Evolutionary conservation across 2,888 invertebrate species (phyloP).

Genomic region (Drosophila acutilabella): DNA sequence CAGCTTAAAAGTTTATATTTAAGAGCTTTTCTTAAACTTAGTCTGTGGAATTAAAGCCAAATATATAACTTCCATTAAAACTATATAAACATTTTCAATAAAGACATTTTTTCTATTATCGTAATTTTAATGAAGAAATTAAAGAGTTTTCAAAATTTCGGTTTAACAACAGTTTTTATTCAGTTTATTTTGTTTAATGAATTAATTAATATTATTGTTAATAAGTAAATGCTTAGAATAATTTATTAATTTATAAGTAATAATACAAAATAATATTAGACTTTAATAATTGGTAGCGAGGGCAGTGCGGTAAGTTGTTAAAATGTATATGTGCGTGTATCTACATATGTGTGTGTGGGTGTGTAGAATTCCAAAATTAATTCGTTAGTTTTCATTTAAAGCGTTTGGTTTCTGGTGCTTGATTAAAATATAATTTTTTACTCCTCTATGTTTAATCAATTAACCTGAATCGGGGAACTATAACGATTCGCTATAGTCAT

Average conservation of each 20-base stretch:
- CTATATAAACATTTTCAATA: constrained; percentile 72
- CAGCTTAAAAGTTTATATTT: constrained; percentile 56
- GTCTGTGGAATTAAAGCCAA: constrained; percentile 67
- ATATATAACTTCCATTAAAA: constrained; percentile 76
- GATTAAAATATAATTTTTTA: too few relatives aligned
- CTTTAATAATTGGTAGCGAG: constrained; percentile 36
- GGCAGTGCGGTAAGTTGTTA: constrained; percentile 19
- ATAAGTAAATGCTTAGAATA: constrained; percentile 46
- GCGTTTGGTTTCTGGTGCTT: too few relatives aligned
- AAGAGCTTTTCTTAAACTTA: constrained; percentile 59
- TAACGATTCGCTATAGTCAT: neutral
- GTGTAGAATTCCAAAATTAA: neutral
- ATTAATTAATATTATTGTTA: constrained; percentile 12
- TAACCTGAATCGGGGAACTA: neutral
- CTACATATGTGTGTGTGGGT: constrained; percentile 9
- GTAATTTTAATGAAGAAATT: constrained; percentile 24
- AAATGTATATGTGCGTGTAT: constrained; percentile 12
- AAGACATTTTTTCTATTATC: constrained; percentile 71
- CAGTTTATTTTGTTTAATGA: neutral
- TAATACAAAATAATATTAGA: constrained; percentile 56
- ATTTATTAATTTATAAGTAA: constrained; percentile 47
- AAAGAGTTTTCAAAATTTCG: constrained; percentile 21
- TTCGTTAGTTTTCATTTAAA: too few relatives aligned
- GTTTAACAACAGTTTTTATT: constrained; percentile 40
- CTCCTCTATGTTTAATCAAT: too few relatives aligned